Percentiles rank a stretch among this genome's conserved stretches.
Conservation (phyloP, 2,113 vertebrate species). For the Felis catus region F.catus_Fca126_mat1.0 CM031427.1:10275001-10275500, state of each 20-base stretch:
- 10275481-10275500: not conserved
- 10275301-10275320: not conserved
- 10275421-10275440: not conserved
- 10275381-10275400: not conserved
- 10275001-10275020: not conserved
- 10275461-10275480: not conserved
- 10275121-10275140: too few species aligned
- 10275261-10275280: not conserved
- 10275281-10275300: fast-evolving
- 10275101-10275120: too few species aligned
- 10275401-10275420: not conserved
- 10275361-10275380: not conserved
- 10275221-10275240: not conserved
- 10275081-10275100: too few species aligned
- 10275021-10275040: not conserved
- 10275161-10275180: not conserved
- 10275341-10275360: not conserved
- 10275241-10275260: not conserved
- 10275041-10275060: not conserved
- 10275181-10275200: not conserved
- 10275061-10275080: not conserved
- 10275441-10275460: not conserved
- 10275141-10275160: not conserved
- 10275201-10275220: not conserved
- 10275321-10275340: not conserved